Base-by-base conservation (phyloP, 2,888 invertebrate species). In the Amphipoea lucens region DNA sequence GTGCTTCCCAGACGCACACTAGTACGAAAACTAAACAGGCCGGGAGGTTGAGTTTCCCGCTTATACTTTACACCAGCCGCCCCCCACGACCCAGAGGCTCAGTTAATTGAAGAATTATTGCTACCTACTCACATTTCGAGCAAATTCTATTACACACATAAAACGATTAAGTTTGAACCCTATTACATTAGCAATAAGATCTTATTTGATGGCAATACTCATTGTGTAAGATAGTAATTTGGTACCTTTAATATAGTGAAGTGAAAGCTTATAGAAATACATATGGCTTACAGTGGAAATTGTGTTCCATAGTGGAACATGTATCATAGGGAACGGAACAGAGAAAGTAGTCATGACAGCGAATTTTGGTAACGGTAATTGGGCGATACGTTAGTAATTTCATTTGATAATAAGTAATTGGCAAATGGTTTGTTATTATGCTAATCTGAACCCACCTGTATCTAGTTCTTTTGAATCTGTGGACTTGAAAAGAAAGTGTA, bases 61-160 rank as follows among this genome's bases (percentile, higher is more conserved):
- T 80, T 78, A 51, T 81, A 63, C 67, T 74, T 81, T 45, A 42
- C 3, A 74, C 88, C 88, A 77, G 9, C 0, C 66, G 0, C 69
- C 69, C 78, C n/a, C 68, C 81, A 82, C 87, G 84, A 90, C 90
- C 87, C 80, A 83, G 90, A 89, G 90, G 86, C 89, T 90, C 90
- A 91, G 92, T 93, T 95, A 95, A 94, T 95, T 95, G 94, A 93
- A 94, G 94, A 95, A 94, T 94, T 94, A 95, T 95, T 92, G 93
- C 94, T 89, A 93, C 92, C 93, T 90, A 91, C 92, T 90, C 87
- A 91, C 90, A 89, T 92, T 90, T 90, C 89, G 80, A 86, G 88
- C 90, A 91, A 92, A 92, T 91, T 90, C 86, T 88, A 91, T 91
- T 89, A 89, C 87, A 87, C 77, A 76, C 79, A 82, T 83, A 81